Conservation (phyloP, 2,888 invertebrate species). For the Coecobrya sp. region DNA sequence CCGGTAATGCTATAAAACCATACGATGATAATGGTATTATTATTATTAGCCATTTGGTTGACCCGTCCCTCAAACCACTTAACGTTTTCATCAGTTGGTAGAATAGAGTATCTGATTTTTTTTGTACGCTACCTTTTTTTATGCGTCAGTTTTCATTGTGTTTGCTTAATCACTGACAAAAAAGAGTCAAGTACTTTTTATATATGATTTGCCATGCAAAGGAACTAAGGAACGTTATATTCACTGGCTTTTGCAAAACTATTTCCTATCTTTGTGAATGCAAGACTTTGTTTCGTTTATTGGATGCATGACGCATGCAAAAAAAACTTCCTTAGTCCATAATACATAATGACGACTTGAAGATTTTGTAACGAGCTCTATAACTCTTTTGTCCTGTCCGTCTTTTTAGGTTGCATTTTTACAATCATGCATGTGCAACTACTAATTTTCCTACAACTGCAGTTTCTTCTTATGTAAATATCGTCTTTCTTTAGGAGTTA, state of each 20-base stretch:
- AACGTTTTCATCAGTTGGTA: constrained; percentile 31
- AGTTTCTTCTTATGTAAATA: not conserved
- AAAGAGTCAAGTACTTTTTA: constrained; percentile 39
- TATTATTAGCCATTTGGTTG: constrained; percentile 43
- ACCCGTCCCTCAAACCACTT: constrained; percentile 42
- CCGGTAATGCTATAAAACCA: too few relatives aligned
- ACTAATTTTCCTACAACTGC: constrained; percentile 41
- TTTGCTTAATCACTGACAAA: constrained; percentile 51
- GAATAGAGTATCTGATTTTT: constrained; percentile 10
- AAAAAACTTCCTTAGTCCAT: constrained; percentile 24
- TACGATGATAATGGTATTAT: constrained; percentile 11
- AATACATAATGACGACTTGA: constrained; percentile 6
- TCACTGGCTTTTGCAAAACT: constrained; percentile 9
- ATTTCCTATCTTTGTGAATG: constrained; percentile 52
- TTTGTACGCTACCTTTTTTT: not conserved
- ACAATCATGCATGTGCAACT: constrained; percentile 40
- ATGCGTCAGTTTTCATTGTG: constrained; percentile 2
- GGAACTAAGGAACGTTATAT: constrained; percentile 7
- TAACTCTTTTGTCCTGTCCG: constrained; percentile 21
- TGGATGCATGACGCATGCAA: constrained; percentile 36
- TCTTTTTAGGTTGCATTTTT: constrained; percentile 50
- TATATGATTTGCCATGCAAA: not conserved
- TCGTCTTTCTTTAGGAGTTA: not conserved
- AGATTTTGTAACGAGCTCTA: not conserved
- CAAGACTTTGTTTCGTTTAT: constrained; percentile 5